Percentiles rank a stretch among this genome's conserved stretches.
Conservation (phyloP, 2,888 invertebrate genomes). For the Lamproptera curius region DNA sequence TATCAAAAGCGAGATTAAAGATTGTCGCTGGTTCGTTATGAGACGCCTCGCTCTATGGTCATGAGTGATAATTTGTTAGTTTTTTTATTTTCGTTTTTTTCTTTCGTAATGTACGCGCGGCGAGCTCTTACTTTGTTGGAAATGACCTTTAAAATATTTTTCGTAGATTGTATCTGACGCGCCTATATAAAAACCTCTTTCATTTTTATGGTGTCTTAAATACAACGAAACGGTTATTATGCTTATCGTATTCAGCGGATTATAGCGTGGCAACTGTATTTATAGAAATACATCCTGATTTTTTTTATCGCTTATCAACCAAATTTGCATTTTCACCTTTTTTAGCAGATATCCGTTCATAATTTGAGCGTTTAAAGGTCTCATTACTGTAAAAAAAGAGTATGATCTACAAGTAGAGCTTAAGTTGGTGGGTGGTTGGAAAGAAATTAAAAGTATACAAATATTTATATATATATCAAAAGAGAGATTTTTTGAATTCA, state of each 20-base stretch:
- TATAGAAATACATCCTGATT: no score
- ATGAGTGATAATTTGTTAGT: constrained; percentile 10
- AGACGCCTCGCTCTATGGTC: constrained; percentile 5
- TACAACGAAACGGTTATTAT: background rate
- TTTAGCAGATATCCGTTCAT: background rate
- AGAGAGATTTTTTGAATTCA: no score
- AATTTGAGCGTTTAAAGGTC: background rate
- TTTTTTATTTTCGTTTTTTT: no score
- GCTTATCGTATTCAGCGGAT: background rate
- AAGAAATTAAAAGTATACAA: no score
- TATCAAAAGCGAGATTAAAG: constrained; percentile 13
- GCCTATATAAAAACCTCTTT: background rate
- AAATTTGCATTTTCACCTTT: background rate
- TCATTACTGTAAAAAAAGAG: background rate
- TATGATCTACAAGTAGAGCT: no score
- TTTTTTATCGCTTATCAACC: background rate
- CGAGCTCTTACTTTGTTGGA: background rate
- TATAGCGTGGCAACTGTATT: no score
- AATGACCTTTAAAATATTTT: background rate
- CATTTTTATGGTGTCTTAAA: background rate
- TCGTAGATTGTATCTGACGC: background rate
- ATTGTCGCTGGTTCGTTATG: constrained; percentile 6
- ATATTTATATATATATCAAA: no score
- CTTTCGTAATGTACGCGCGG: background rate
- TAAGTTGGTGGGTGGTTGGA: no score